These are phyloP conservation scores for Hybos culiciformis DNA, from an alignment of 2,888 invertebrate genomes.

Conservation along the genomic window DNA sequence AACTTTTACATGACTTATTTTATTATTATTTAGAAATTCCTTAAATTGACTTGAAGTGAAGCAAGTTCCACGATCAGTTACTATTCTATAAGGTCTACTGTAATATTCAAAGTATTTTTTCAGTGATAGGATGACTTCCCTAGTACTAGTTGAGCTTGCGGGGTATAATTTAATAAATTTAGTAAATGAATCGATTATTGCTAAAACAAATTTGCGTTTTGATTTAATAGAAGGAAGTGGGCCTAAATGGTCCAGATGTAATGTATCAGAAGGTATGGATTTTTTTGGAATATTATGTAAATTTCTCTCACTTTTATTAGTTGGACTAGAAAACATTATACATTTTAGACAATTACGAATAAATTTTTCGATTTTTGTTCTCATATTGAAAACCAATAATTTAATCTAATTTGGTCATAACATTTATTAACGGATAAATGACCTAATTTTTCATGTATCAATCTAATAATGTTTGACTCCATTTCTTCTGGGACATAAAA, in stretches of 20 bases:
- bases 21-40: slow-evolving; percentile 10
- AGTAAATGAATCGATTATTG: neutral
- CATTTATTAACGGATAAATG: slow-evolving; percentile 8
- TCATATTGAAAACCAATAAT: slow-evolving; percentile 15
- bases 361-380: slow-evolving; percentile 7
- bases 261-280: slow-evolving; percentile 16
- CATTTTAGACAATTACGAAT: slow-evolving; percentile 9
- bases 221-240: slow-evolving; percentile 5
- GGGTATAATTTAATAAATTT: neutral
- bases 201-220: neutral
- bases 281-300: neutral
- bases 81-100: neutral
- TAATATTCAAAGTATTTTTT: neutral
- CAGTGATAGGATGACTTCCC: neutral
- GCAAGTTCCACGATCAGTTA: neutral
- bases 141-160: neutral
- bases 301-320: neutral
- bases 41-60: slow-evolving; percentile 11
- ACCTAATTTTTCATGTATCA: slow-evolving; percentile 8
- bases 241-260: slow-evolving; percentile 12
- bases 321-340: neutral
- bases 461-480: neutral
- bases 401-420: neutral
- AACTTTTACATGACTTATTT: slow-evolving; percentile 11
- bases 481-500: slow-evolving; percentile 11